Conservation (phyloP, 2,797 vertebrate genomes). For the Gorsachius magnificus region DNA sequence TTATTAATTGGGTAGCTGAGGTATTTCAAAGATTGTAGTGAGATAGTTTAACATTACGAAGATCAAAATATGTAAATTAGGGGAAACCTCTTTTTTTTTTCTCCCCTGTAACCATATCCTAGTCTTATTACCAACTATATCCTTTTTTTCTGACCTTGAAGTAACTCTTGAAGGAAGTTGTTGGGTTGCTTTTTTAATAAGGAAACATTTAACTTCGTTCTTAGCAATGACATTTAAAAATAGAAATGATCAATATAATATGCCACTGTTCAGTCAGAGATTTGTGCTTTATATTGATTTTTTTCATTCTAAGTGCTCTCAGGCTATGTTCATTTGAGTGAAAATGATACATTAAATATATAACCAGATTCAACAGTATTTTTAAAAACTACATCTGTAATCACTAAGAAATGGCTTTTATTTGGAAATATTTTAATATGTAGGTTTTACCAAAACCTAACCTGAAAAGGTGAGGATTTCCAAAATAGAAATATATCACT, state of each 20-base stretch:
- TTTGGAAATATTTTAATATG: constrained; percentile 7
- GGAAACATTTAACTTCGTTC: constrained; percentile 62
- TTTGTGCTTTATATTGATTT: constrained; percentile 64
- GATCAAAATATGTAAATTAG: not conserved
- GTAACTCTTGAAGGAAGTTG: not conserved
- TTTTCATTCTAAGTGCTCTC: constrained; percentile 25
- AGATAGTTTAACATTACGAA: not conserved
- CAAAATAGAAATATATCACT: not conserved
- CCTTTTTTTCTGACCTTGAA: not conserved
- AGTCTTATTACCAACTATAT: not conserved
- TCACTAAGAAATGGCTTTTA: constrained; percentile 24
- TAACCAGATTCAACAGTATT: constrained; percentile 27
- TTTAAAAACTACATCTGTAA: not conserved
- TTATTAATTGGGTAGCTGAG: not conserved
- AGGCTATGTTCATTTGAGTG: constrained; percentile 40
- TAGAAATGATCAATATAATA: constrained; percentile 64
- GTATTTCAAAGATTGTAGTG: not conserved
- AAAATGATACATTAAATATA: constrained; percentile 62
- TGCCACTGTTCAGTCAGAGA: constrained; percentile 22
- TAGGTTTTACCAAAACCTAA: not conserved
- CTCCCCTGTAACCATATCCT: not conserved
- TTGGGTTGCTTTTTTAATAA: constrained; percentile 28
- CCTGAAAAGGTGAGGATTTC: not conserved
- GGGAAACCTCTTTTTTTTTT: not conserved
- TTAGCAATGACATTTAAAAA: constrained; percentile 68